phyloP scores from a whole-genome alignment of 2,888 invertebrate species.

The Nysson spinosus region DNA sequence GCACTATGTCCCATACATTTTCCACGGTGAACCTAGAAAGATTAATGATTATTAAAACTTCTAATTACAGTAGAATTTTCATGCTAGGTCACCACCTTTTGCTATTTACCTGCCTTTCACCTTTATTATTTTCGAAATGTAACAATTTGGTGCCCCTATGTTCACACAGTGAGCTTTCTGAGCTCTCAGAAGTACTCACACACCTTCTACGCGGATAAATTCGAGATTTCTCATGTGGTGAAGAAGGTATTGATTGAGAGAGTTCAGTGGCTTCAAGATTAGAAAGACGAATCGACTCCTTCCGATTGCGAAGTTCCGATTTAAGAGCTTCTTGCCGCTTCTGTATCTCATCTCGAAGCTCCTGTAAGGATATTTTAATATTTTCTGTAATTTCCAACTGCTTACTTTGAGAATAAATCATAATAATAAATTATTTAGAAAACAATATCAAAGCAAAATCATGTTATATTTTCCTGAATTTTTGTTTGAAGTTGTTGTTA shows the following conservation, averaged over 20 bases:
- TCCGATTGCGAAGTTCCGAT: slow-evolving; percentile 81
- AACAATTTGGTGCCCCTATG: slow-evolving; percentile 80
- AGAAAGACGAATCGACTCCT: slow-evolving; percentile 64
- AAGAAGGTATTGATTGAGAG: slow-evolving; percentile 69
- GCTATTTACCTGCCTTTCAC: slow-evolving; percentile 82
- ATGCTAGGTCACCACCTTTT: too few relatives aligned
- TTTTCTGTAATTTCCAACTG: slow-evolving; percentile 38
- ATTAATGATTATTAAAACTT: too few relatives aligned
- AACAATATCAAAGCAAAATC: too few relatives aligned
- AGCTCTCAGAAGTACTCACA: slow-evolving; percentile 80
- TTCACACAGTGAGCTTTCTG: slow-evolving; percentile 79
- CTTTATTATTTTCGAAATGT: slow-evolving; percentile 79
- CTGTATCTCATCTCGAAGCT: slow-evolving; percentile 86
- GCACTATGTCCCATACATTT: slow-evolving; percentile 88
- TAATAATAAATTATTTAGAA: too few relatives aligned
- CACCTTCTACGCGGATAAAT: slow-evolving; percentile 74
- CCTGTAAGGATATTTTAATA: slow-evolving; percentile 77
- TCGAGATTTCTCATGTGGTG: slow-evolving; percentile 70
- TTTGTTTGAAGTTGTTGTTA: too few relatives aligned
- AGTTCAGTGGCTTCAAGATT: slow-evolving; percentile 58
- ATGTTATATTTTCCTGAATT: too few relatives aligned
- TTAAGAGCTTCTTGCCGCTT: slow-evolving; percentile 88
- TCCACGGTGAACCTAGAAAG: too few relatives aligned
- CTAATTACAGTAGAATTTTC: too few relatives aligned
- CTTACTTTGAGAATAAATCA: too few relatives aligned